Conservation (phyloP, 2,797 vertebrate species). For the Mastacembelus armatus region DNA sequence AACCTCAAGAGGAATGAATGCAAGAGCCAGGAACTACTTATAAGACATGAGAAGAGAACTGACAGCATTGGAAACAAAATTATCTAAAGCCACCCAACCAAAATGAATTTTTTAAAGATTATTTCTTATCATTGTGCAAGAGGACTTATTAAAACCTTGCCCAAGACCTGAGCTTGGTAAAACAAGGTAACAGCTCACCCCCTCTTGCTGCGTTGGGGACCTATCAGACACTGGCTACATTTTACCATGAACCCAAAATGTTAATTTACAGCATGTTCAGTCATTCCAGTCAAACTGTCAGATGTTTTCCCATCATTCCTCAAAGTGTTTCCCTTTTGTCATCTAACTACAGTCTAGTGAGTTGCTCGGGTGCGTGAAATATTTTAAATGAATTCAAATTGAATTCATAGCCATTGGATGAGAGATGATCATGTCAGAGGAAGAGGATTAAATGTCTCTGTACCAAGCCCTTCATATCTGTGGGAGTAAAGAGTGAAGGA, state of each 20-base stretch:
- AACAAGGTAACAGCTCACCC: background rate
- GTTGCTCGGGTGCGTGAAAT: conserved; percentile 28
- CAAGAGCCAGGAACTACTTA: background rate
- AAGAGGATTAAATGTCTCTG: conserved; percentile 45
- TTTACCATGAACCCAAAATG: background rate
- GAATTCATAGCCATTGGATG: conserved; percentile 38
- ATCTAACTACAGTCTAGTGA: conserved; percentile 5
- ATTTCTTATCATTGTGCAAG: conserved; percentile 12
- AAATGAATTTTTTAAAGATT: conserved; percentile 33
- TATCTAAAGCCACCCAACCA: background rate
- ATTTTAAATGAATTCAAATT: conserved; percentile 47
- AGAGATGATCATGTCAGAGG: conserved; percentile 44
- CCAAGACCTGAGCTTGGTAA: background rate
- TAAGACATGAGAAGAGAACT: background rate
- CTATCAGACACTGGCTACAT: background rate
- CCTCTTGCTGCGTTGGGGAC: background rate
- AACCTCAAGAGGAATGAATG: background rate
- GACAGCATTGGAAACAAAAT: conserved; percentile 6
- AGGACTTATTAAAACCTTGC: conserved; percentile 9
- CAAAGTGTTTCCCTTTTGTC: conserved; percentile 24
- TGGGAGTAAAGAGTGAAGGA: conserved; percentile 14
- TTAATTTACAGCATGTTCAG: too few species aligned
- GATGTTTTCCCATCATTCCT: conserved; percentile 9
- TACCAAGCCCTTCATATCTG: conserved; percentile 12
- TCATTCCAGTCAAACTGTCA: conserved; percentile 27